A percentile compares a stretch with the other conserved stretches of the same genome.
phyloP scores from a whole-genome alignment of 1,140 invertebrate genomes.

The Dreissena rostriformis region DNA sequence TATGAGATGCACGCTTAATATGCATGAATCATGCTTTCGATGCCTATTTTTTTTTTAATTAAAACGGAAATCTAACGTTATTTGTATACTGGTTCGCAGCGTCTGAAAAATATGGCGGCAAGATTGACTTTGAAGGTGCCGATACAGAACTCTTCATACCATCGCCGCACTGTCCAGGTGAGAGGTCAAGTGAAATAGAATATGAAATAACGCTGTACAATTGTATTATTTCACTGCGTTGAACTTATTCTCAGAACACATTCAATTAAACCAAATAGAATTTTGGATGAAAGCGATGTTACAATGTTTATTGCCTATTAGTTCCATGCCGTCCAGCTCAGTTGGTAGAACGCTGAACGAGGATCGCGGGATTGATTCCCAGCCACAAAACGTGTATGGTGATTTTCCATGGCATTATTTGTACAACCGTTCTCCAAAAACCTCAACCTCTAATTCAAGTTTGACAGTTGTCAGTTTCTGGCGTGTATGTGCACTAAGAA shows the following conservation, averaged over 20 bases:
- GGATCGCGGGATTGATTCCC: no score
- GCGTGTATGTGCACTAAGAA: neutral
- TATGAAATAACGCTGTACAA: no score
- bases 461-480: neutral
- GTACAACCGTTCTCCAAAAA: neutral
- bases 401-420: neutral
- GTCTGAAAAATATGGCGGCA: conserved; percentile 31
- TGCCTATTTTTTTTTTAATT: no score
- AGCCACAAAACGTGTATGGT: no score
- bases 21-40: no score
- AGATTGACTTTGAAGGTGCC: conserved; percentile 23
- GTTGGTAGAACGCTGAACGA: no score
- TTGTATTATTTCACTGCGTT: neutral
- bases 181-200: neutral
- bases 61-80: no score
- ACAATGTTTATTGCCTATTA: no score
- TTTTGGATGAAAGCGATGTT: no score
- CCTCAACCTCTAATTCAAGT: neutral
- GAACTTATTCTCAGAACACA: neutral
- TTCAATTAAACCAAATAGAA: neutral
- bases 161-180: conserved; percentile 33
- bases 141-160: conserved; percentile 37
- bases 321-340: no score
- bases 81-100: neutral
- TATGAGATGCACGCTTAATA: no score